phyloP scores from a whole-genome alignment of 2,113 vertebrate genomes.

The Perccottus glenii region DNA sequence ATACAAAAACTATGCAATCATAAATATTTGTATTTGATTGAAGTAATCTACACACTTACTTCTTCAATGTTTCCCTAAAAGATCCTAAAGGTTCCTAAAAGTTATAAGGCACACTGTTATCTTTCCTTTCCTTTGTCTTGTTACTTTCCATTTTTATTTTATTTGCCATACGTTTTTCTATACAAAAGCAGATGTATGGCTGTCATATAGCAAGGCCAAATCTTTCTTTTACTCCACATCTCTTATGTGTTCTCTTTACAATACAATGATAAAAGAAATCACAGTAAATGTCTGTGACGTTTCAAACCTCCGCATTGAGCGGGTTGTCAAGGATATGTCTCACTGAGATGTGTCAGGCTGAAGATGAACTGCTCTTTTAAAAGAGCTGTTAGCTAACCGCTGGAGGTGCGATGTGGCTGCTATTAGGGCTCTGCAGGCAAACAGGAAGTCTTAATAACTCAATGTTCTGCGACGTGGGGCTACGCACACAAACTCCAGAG shows the following conservation, averaged over 20 bases:
- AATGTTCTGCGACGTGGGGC: constrained; percentile 12
- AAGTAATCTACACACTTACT: too few relatives aligned
- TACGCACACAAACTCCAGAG: constrained; percentile 1
- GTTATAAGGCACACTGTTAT: too few relatives aligned
- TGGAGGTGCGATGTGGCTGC: constrained; percentile 59
- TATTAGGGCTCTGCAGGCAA: constrained; percentile 64
- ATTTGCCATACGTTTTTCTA: constrained; percentile 21
- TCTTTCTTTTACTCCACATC: constrained; percentile 20
- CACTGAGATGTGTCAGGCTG: constrained; percentile 58
- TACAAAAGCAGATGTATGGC: constrained; percentile 10
- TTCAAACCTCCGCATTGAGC: constrained; percentile 69
- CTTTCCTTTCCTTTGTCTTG: neutral
- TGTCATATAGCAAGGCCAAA: constrained; percentile 32
- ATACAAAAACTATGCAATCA: too few relatives aligned
- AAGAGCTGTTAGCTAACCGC: constrained; percentile 57
- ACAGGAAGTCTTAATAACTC: constrained; percentile 38
- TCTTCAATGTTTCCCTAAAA: neutral
- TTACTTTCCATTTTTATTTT: neutral
- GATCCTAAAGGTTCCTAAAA: neutral
- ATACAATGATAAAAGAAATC: constrained; percentile 62
- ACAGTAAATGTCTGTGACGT: constrained; percentile 72
- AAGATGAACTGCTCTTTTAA: constrained; percentile 61
- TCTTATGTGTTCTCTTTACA: constrained; percentile 52
- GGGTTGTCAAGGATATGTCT: constrained; percentile 74
- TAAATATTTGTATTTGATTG: too few relatives aligned